Evolutionary conservation across 2,113 vertebrate genomes (phyloP).

Genomic region (Anolis sagrei): DNA sequence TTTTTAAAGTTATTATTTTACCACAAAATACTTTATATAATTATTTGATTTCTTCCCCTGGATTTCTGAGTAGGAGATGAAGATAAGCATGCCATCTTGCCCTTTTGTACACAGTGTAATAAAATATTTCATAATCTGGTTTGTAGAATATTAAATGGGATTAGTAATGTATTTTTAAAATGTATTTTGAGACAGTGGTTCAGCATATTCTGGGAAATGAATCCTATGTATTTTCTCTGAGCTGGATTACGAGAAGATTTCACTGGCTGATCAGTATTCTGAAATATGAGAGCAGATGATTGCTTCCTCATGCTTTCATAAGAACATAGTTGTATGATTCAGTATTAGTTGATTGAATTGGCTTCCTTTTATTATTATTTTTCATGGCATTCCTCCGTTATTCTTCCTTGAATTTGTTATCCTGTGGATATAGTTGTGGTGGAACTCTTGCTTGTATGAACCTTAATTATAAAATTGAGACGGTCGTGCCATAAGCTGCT

Average conservation of each 20-base stretch:
- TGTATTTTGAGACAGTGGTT: neutral
- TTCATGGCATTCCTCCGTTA: neutral
- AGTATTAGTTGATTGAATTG: neutral
- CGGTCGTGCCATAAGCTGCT: slow-evolving; percentile 23
- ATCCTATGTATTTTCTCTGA: neutral
- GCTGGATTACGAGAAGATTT: neutral
- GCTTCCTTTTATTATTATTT: neutral
- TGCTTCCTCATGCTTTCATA: neutral
- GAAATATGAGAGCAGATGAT: neutral
- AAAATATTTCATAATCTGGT: neutral
- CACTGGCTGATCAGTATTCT: slow-evolving; percentile 27
- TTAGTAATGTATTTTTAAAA: neutral
- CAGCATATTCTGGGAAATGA: neutral
- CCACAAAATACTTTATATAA: neutral
- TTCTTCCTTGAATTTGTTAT: neutral
- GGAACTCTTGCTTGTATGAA: slow-evolving; percentile 43
- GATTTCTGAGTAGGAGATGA: neutral
- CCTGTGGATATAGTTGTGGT: neutral
- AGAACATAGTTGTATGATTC: neutral
- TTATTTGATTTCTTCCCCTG: neutral
- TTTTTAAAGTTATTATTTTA: neutral
- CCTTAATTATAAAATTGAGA: slow-evolving; percentile 29
- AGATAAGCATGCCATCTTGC: neutral
- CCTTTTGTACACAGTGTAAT: neutral
- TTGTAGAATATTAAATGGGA: slow-evolving; percentile 14